A percentile compares a stretch with the other conserved stretches of the same genome.
Conservation (phyloP, 2,888 invertebrate species). For the Panzeria rudis region DNA sequence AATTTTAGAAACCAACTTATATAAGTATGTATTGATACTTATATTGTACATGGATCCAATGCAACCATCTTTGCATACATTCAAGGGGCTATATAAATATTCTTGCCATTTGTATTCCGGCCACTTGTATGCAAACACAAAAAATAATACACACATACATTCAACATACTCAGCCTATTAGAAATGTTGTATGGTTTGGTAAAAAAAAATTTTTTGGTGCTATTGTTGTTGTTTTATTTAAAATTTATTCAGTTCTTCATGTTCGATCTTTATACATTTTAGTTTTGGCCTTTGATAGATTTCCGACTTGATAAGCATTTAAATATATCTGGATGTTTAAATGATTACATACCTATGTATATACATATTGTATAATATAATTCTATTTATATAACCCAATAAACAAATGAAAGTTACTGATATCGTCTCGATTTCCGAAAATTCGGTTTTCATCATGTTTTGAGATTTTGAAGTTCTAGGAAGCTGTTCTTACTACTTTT, state of each 20-base stretch:
- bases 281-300: conserved; percentile 81
- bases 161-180: conserved; percentile 43
- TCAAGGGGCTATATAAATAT: background rate
- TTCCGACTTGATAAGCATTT: conserved; percentile 83
- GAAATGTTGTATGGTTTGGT: conserved; percentile 33
- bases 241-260: conserved; percentile 71
- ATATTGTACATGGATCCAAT: conserved; percentile 14
- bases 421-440: too few species aligned
- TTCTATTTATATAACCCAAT: conserved; percentile 10
- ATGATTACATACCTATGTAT: background rate
- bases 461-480: too few species aligned
- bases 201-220: background rate
- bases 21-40: background rate
- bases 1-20: conserved; percentile 1
- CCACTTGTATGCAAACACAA: conserved; percentile 40
- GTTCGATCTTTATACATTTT: conserved; percentile 73
- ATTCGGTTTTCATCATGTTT: too few species aligned
- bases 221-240: conserved; percentile 58
- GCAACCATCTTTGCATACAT: conserved; percentile 1
- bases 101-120: conserved; percentile 31
- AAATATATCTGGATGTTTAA: conserved; percentile 39
- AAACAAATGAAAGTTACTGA: background rate
- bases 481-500: too few species aligned
- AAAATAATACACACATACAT: background rate
- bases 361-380: background rate